Base-by-base conservation (phyloP, 2,797 vertebrate genomes). In the Poecile montanus region DNA sequence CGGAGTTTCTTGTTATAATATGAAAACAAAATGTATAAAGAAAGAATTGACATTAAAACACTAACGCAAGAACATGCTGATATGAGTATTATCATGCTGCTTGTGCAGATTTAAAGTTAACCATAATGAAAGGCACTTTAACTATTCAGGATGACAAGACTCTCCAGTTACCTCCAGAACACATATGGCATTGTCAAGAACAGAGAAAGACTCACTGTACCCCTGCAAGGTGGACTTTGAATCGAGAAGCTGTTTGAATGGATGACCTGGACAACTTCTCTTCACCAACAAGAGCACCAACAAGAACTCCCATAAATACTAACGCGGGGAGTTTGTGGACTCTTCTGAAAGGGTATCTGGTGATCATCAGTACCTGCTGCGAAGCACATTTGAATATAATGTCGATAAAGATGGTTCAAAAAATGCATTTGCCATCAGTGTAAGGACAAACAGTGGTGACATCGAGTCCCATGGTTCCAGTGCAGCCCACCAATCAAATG, bases 1-100 rank as follows among this genome's bases (percentile, higher is more conserved):
- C 98, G 98, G 74, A 99, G 98, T 98, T 98, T 99, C 99, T 99
- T 93, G 65, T 94, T 92, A 51, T 18, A 70, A 25, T 42, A 81
- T 60, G 79, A 73, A 79, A 94, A 65, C 38, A 88, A 79, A 80
- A 89, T 7, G 12, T 34, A 20, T 26, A 62, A 67, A 75, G 83
- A 87, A 51, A 62, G 5, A 38, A 74, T 20, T 57, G 44, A 9
- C 2, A 75, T 95, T 91, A 92, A 72, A 85, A 84, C 38, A 67
- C 16, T 30, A 51, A 47, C 22, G 22, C 32, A 84, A 81, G 66
- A 89, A 57, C 48, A 36, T 12, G 57, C 34, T 68, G 29, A 44
- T 20, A 20, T 44, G 32, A 81, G 51, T 48, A 42, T 78, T 60
- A 45, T 53, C 26, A 63, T 3, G 14, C 18, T 94, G 60, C 21